Base-by-base conservation (phyloP, 1,140 invertebrate species). In the Caerostris extrusa region DNA sequence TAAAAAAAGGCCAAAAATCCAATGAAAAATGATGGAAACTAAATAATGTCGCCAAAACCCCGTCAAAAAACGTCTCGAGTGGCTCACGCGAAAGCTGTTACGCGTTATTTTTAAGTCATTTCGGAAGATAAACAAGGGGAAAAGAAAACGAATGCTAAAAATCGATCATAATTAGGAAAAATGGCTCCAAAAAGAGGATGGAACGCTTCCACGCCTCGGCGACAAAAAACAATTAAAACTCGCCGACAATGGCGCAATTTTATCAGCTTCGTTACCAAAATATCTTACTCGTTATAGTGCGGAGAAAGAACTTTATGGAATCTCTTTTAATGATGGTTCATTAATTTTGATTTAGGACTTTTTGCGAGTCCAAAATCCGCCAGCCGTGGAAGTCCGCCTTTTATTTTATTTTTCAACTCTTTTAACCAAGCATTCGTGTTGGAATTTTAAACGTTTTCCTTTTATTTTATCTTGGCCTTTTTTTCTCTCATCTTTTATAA, bases 341-440 rank as follows among this genome's bases (percentile, higher is more conserved):
- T 89, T 89, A 89, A 89, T 89, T 89, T 89, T 89, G 87, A 89
- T 89, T 89, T 89, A 89, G 61, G 61, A 53, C 87, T 89, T 89
- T 89, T 89, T 89, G 55, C 64, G 87, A 61, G 60, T 89, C 87
- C 55, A 57, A 69, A 69, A 56, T 69, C 50, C 55, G 55, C 87
- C 64, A 69, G 61, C 12, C 64, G 64, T 87, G 56, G 17, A 34
- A 34, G 69, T 17, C 12, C 10, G n/a, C 8, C 19, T 12, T 53
- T 53, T 57, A 14, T 83, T 83, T 58, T 83, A 87, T 60, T 87
- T 87, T 87, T 87, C 34, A 87, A 87, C 85, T 87, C 85, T 87
- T 86, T 77, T 77, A 34, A 34, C 71, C 10, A n/a, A 53, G 14
- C 53, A 85, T 85, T 85, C 56, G 58, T 87, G 85, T 60, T 64